Percentiles rank a stretch among this genome's conserved stretches.
These are phyloP conservation scores for Eucera pruinosa DNA, from an alignment of 2,888 invertebrate genomes.

Conservation along the genomic window DNA sequence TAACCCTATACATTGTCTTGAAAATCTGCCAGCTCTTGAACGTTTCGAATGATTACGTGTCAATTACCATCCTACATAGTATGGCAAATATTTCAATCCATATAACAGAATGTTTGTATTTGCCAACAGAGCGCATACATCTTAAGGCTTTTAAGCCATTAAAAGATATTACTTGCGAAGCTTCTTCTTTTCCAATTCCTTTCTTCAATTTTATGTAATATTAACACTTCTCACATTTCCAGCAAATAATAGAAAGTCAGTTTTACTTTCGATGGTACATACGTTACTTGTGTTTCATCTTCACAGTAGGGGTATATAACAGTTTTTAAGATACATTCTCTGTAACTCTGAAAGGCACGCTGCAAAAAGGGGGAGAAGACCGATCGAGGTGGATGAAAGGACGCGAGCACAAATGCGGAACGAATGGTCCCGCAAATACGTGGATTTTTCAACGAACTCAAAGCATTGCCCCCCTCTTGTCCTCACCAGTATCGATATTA, in stretches of 20 bases:
- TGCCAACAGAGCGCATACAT: too few species aligned
- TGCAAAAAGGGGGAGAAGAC: constrained; percentile 5
- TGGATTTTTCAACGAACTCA: constrained; percentile 51
- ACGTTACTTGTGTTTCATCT: not conserved
- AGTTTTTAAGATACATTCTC: not conserved
- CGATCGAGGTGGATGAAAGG: constrained; percentile 37
- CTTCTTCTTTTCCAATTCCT: not conserved
- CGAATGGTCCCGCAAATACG: constrained; percentile 79
- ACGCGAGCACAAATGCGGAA: constrained; percentile 62
- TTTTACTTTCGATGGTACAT: not conserved
- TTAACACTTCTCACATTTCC: not conserved
- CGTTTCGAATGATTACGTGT: too few species aligned
- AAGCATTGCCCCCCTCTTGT: constrained; percentile 60
- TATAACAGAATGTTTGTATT: too few species aligned
- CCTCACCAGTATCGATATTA: constrained; percentile 75
- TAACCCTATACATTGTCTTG: too few species aligned
- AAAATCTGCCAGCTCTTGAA: too few species aligned
- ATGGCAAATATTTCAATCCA: too few species aligned
- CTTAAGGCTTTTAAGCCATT: too few species aligned
- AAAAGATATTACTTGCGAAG: too few species aligned
- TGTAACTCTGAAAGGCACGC: not conserved
- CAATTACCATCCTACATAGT: too few species aligned
- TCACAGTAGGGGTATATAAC: not conserved
- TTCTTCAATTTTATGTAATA: not conserved
- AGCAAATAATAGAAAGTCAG: constrained; percentile 5